phyloP scores from a whole-genome alignment of 1,140 invertebrate species.

The Oreohelix idahoensis region DNA sequence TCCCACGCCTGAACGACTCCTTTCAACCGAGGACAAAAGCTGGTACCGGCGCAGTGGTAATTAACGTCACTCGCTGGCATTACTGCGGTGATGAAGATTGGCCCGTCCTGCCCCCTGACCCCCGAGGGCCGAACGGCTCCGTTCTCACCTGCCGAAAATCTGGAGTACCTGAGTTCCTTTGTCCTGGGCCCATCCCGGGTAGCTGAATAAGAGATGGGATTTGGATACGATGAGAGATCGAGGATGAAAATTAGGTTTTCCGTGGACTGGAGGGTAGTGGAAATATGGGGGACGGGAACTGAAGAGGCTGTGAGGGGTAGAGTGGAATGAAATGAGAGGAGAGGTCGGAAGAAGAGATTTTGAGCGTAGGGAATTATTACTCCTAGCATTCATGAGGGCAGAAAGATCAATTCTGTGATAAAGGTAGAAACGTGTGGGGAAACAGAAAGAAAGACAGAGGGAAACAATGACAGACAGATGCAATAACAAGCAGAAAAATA shows the following conservation, averaged over 20 bases:
- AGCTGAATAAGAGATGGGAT: background rate
- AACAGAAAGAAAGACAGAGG: no score
- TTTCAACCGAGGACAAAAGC: conserved; percentile 16
- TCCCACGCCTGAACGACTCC: conserved; percentile 7
- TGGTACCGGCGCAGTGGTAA: conserved; percentile 9
- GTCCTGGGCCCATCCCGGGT: conserved; percentile 2
- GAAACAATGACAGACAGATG: background rate
- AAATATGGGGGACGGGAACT: background rate
- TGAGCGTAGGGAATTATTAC: background rate
- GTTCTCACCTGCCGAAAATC: conserved; percentile 1
- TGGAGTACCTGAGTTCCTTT: background rate
- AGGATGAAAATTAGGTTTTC: background rate
- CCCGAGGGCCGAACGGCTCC: background rate
- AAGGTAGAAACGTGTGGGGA: no score
- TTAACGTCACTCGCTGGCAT: conserved; percentile 24
- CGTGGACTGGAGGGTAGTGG: background rate
- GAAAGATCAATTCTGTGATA: background rate
- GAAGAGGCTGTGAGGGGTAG: background rate
- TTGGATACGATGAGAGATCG: background rate
- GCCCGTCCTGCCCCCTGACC: background rate
- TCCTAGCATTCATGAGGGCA: background rate
- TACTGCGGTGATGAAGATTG: conserved; percentile 23
- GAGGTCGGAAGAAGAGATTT: background rate
- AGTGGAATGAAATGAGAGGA: background rate
- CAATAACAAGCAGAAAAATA: background rate